Evolutionary conservation across 2,797 vertebrate species (phyloP).

Genomic region (Silurus aristotelis): DNA sequence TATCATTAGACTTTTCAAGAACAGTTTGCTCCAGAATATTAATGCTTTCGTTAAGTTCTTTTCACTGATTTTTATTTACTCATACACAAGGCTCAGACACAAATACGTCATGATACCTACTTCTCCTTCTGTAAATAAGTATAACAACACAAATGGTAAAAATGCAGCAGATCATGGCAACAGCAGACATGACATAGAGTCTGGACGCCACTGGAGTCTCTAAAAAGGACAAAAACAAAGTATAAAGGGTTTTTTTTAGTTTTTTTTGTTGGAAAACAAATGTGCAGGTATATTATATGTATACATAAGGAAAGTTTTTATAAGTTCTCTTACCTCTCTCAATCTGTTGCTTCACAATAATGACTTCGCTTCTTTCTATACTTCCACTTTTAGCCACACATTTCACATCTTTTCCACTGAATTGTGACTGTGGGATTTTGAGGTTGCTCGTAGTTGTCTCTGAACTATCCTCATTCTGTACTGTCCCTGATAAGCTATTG

Average conservation of each 20-base stretch:
- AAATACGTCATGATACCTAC: slow-evolving; percentile 5
- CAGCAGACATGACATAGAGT: slow-evolving; percentile 24
- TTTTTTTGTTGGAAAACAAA: background rate
- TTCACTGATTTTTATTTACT: background rate
- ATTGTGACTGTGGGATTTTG: slow-evolving; percentile 48
- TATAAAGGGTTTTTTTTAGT: background rate
- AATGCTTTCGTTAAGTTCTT: background rate
- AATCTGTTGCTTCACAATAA: background rate
- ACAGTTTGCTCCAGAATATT: background rate
- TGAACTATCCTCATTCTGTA: slow-evolving; percentile 54
- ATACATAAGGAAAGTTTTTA: background rate
- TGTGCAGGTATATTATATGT: background rate
- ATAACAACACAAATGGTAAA: background rate
- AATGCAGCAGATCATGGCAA: background rate
- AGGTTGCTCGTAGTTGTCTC: slow-evolving; percentile 61
- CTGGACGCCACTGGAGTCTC: slow-evolving; percentile 4
- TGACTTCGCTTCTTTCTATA: background rate
- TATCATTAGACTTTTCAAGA: background rate
- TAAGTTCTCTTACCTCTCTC: background rate
- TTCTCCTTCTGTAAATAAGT: slow-evolving; percentile 3
- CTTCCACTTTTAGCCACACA: slow-evolving; percentile 63
- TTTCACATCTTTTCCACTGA: slow-evolving; percentile 47
- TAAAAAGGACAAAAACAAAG: background rate
- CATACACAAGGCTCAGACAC: background rate
- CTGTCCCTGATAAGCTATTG: background rate